Percentiles rank a stretch among this genome's conserved stretches.
These are phyloP conservation scores for Ptychodera flava DNA, from an alignment of 35 echinoderm and acorn worm genomes.

Conservation along the genomic window DNA sequence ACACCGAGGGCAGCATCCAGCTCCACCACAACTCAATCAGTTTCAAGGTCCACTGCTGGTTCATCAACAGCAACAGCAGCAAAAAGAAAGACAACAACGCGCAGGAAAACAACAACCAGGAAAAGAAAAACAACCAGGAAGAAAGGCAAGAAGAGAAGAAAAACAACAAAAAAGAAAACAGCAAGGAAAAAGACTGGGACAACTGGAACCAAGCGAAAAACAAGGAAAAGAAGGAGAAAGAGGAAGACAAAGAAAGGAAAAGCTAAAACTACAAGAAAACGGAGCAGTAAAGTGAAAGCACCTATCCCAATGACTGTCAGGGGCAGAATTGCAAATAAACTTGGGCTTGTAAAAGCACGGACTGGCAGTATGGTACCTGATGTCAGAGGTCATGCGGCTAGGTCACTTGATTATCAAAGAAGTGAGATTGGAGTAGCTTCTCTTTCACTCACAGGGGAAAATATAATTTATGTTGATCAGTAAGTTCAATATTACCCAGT, in stretches of 20 bases:
- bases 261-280: slow-evolving; percentile 7
- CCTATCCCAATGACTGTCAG: slow-evolving; percentile 49
- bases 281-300: slow-evolving; percentile 23
- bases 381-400: slow-evolving; percentile 28
- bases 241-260: slow-evolving; percentile 32
- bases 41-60: background rate
- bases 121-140: slow-evolving; percentile 31
- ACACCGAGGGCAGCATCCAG: background rate
- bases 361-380: slow-evolving; percentile 65
- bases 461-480: too few relatives aligned
- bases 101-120: slow-evolving; percentile 16
- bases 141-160: background rate
- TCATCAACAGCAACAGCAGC: background rate
- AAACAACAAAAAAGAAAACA: background rate
- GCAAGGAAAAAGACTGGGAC: slow-evolving; percentile 25
- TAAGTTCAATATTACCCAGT: too few relatives aligned
- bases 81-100: slow-evolving; percentile 13
- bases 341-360: slow-evolving; percentile 73
- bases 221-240: slow-evolving; percentile 6
- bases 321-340: slow-evolving; percentile 66
- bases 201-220: slow-evolving; percentile 26
- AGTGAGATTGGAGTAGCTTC: slow-evolving; percentile 58
- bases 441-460: slow-evolving; percentile 34
- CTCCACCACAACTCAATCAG: background rate
- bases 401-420: slow-evolving; percentile 18